These are phyloP conservation scores for Junco hyemalis DNA, from an alignment of 2,113 vertebrate species.

Conservation along the genomic window DNA sequence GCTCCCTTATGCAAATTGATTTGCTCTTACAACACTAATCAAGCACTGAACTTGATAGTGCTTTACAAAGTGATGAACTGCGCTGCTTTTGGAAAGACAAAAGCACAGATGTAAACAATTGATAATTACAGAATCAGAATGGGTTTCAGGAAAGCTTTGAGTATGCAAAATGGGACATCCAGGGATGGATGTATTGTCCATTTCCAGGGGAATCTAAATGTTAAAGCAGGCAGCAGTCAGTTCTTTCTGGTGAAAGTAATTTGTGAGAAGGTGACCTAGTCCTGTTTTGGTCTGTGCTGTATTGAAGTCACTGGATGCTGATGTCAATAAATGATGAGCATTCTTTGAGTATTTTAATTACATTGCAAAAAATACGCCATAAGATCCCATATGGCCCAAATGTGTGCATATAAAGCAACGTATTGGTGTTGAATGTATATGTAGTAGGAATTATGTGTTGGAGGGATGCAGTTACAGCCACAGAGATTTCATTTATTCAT, in stretches of 20 bases:
- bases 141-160: background rate
- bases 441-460: background rate
- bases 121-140: background rate
- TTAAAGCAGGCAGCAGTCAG: background rate
- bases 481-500: background rate
- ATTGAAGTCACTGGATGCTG: background rate
- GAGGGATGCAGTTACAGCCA: background rate
- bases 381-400: background rate
- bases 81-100: background rate
- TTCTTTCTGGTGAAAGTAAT: background rate
- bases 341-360: background rate
- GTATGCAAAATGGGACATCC: background rate
- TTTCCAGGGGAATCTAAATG: background rate
- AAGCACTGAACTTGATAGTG: background rate
- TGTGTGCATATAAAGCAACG: background rate
- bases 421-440: background rate
- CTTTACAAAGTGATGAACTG: background rate
- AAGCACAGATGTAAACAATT: background rate
- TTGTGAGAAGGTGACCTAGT: background rate
- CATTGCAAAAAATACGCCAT: background rate
- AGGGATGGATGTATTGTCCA: background rate
- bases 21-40: background rate
- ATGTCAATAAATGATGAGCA: accelerated
- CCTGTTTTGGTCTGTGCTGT: background rate
- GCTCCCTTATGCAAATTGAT: background rate